Evolutionary conservation across 2,113 vertebrate genomes (phyloP).

Genomic region (Sceloporus tristichus): DNA sequence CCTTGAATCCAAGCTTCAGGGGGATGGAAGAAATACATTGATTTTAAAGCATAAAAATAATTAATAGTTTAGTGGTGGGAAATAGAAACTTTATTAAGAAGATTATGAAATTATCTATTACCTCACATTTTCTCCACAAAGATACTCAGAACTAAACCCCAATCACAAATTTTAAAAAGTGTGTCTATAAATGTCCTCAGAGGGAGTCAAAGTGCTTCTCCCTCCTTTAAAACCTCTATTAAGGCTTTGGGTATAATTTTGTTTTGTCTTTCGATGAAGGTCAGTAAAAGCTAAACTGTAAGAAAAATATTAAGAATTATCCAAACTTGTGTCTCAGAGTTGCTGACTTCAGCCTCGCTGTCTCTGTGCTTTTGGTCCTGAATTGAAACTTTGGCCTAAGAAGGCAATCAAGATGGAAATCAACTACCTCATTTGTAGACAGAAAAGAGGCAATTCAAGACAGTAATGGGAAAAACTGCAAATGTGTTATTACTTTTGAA

Average conservation of each 20-base stretch:
- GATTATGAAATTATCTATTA: slow-evolving; percentile 30
- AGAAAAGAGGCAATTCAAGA: neutral
- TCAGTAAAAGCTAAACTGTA: slow-evolving; percentile 9
- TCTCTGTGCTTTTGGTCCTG: neutral
- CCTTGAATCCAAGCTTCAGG: no score
- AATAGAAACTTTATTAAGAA: neutral
- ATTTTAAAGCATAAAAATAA: no score
- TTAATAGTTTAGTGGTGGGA: no score
- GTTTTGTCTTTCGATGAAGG: neutral
- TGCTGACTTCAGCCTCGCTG: neutral
- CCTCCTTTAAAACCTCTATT: neutral
- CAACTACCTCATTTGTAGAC: neutral
- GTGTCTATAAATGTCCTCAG: no score
- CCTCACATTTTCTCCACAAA: slow-evolving; percentile 63
- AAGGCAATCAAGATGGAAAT: neutral
- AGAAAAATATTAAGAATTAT: neutral
- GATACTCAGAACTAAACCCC: slow-evolving; percentile 22
- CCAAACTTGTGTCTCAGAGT: neutral
- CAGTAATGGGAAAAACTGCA: neutral
- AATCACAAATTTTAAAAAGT: neutral
- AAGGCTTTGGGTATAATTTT: neutral
- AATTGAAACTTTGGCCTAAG: neutral
- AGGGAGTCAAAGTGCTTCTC: neutral
- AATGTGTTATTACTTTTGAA: neutral
- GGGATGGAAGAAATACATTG: no score